phyloP scores from a whole-genome alignment of 2,797 vertebrate species.

The Smutsia gigantea region DNA sequence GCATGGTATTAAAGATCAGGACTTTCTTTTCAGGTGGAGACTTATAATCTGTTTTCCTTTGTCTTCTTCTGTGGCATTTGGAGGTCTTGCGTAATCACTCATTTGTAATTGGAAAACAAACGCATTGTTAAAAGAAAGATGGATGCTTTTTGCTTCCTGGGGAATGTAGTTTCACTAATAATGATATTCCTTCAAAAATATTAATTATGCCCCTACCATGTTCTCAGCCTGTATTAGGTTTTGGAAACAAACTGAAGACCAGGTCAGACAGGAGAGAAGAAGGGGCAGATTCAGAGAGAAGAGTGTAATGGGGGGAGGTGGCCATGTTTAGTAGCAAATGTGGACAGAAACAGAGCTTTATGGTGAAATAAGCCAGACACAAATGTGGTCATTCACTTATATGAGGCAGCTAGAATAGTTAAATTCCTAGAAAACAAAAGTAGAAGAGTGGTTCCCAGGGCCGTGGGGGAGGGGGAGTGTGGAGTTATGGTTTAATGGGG shows the following conservation, averaged over 20 bases:
- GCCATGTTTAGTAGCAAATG: neutral
- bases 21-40: neutral
- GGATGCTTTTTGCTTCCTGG: neutral
- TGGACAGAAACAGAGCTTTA: neutral
- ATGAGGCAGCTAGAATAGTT: neutral
- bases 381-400: neutral
- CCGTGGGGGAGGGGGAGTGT: no score
- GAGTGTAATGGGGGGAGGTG: neutral
- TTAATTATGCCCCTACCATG: neutral
- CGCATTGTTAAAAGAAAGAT: neutral
- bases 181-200: neutral
- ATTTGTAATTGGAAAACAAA: neutral
- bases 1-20: neutral
- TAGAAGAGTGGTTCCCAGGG: neutral
- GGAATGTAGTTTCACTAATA: neutral
- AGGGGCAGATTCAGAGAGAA: neutral
- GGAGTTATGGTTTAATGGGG: neutral
- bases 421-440: neutral
- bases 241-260: neutral
- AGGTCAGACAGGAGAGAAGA: neutral
- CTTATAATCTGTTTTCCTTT: neutral
- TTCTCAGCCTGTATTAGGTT: neutral
- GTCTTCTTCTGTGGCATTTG: neutral
- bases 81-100: neutral
- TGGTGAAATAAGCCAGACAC: neutral